phyloP scores from a whole-genome alignment of 2,888 invertebrate genomes.

The Ichneumon xanthorius region DNA sequence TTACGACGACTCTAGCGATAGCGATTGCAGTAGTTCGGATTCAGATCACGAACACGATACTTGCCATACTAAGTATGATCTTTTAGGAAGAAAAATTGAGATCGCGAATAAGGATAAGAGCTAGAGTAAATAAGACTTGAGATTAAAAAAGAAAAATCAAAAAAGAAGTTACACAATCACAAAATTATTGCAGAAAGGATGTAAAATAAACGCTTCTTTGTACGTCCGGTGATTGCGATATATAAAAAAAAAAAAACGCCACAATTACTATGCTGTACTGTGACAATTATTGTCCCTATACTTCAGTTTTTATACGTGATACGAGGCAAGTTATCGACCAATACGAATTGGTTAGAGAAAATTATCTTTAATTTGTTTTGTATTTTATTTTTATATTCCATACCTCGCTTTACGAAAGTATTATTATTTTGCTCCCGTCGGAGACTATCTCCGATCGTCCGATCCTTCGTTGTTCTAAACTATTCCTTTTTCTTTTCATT shows the following conservation, averaged over 20 bases:
- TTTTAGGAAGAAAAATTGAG: conserved; percentile 84
- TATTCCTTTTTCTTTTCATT: conserved; percentile 68
- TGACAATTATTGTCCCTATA: conserved; percentile 38
- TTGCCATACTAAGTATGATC: conserved; percentile 81
- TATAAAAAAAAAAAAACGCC: conserved; percentile 18
- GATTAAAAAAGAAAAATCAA: conserved; percentile 8
- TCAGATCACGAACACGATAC: conserved; percentile 86
- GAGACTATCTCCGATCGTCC: background rate
- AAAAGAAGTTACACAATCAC: conserved; percentile 35
- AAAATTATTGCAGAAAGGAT: conserved; percentile 50
- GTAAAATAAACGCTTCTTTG: conserved; percentile 57
- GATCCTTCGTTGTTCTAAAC: conserved; percentile 54
- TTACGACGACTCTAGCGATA: conserved; percentile 90
- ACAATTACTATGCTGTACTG: conserved; percentile 29
- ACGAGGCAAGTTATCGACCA: conserved; percentile 43
- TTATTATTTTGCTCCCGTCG: conserved; percentile 17
- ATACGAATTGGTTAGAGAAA: conserved; percentile 37
- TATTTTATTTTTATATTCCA: conserved; percentile 32
- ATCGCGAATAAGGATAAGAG: conserved; percentile 74
- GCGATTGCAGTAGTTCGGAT: conserved; percentile 89
- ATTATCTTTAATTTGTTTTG: conserved; percentile 31
- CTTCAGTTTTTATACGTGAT: conserved; percentile 42
- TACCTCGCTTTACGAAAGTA: conserved; percentile 27
- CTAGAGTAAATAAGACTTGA: conserved; percentile 62
- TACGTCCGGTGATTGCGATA: conserved; percentile 51